These are phyloP conservation scores for Dicentrarchus labrax DNA, from an alignment of 2,113 vertebrate genomes.

Conservation along the genomic window DNA sequence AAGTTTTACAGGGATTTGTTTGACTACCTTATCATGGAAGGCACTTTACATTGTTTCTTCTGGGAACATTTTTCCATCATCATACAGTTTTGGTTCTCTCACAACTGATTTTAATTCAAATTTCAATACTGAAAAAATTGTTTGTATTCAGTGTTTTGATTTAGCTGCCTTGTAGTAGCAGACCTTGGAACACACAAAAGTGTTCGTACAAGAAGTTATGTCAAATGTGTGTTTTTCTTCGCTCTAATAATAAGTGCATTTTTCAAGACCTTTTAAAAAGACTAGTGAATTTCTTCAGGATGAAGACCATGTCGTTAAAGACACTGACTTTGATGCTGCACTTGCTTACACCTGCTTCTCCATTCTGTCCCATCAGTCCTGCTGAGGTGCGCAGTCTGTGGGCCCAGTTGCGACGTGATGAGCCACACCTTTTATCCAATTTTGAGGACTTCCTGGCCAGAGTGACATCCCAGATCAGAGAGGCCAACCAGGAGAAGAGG, in stretches of 20 bases:
- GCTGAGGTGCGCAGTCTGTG: conserved; percentile 88
- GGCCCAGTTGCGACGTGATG: conserved; percentile 88
- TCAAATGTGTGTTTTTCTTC: too few relatives aligned
- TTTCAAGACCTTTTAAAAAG: not conserved
- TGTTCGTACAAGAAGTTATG: too few relatives aligned
- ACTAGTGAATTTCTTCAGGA: not conserved
- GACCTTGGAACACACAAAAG: not conserved
- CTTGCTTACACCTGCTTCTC: not conserved
- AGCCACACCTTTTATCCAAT: conserved; percentile 89
- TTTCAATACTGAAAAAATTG: not conserved
- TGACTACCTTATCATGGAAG: not conserved
- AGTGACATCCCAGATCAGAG: conserved; percentile 90
- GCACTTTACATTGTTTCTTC: fast-evolving
- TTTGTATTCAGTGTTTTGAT: not conserved
- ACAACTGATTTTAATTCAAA: not conserved
- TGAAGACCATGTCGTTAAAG: not conserved
- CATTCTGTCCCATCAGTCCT: conserved; percentile 79
- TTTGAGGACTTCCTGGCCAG: conserved; percentile 93
- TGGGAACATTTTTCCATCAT: not conserved
- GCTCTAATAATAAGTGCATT: too few relatives aligned
- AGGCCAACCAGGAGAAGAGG: conserved; percentile 90
- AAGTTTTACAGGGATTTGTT: conserved; percentile 6
- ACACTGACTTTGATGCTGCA: not conserved
- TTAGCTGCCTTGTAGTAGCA: not conserved
- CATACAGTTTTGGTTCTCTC: not conserved